Base-by-base conservation (phyloP, 2,797 vertebrate species). In the Helicolenus hilgendorfi region DNA sequence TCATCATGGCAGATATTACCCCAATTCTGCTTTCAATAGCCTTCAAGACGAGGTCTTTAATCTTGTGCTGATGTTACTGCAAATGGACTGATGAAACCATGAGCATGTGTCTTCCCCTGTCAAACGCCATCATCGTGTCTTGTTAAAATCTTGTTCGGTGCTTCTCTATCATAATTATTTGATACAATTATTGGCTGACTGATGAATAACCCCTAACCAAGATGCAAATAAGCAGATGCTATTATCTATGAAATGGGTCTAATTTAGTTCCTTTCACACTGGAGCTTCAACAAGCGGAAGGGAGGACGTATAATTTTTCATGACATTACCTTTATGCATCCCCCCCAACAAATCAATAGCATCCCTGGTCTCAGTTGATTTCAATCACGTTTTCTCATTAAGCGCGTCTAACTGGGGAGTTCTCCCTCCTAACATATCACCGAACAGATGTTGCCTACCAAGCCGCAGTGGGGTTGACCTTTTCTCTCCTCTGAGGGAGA, bases 311-410 rank as follows among this genome's bases (percentile, higher is more conserved):
- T 15, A 0, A 33, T 86, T 70, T 67, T 29, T 83, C 71, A 14
- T 81, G 62, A 86, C 73, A 81, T 45, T 81, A 74, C 65, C 72
- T 70, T 67, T 79, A 69, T 77, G 68, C 65, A 84, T 49, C 63
- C 69, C 59, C 53, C 68, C 56, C 18, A 72, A 81, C 77, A 89
- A 91, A 94, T 92, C 91, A 88, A 93, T 88, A 89, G 45, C 63
- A 72, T 79, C 88, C 67, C 55, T 31, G 29, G 58, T 83, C 73
- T 83, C 73, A 65, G 76, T 65, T 91, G 76, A 90, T 91, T 94
- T 91, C 62, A 88, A 86, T 92, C 72, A 79, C 18, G 6, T 49
- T 88, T 83, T 81, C 81, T 89, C 65, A 91, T 94, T 86, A 92
- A 77, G 81, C 11, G 7, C 5, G 20, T 75, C 73, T 72, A 86